Evolutionary conservation across 2,797 vertebrate genomes (phyloP).

Genomic region (Synaphobranchus kaupii): DNA sequence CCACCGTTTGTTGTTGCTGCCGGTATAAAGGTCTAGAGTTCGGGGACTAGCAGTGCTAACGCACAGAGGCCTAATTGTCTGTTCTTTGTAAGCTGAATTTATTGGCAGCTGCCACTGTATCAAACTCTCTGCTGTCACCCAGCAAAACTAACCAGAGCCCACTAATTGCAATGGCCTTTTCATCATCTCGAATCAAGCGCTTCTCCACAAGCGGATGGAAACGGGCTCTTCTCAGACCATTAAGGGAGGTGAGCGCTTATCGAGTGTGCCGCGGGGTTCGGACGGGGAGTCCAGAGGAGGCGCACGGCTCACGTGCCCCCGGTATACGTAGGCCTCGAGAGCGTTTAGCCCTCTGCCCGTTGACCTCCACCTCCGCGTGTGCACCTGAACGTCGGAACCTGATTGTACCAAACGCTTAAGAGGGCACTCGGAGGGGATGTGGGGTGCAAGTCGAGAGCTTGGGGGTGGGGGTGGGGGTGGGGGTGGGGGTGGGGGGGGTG

Average conservation of each 20-base stretch:
- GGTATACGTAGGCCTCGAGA: conserved; percentile 63
- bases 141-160: conserved; percentile 77
- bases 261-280: conserved; percentile 64
- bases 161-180: conserved; percentile 99
- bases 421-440: conserved; percentile 66
- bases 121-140: conserved; percentile 74
- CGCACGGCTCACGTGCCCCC: conserved; percentile 54
- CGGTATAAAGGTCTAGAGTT: conserved; percentile 78
- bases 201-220: conserved; percentile 72
- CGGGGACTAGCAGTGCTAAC: conserved; percentile 75
- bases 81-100: conserved; percentile 82
- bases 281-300: conserved; percentile 62
- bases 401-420: conserved; percentile 81
- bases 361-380: conserved; percentile 68
- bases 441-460: conserved; percentile 48
- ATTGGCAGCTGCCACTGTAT: conserved; percentile 94
- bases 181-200: conserved; percentile 87
- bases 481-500: conserved; percentile 33
- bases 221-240: conserved; percentile 75
- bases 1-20: conserved; percentile 72
- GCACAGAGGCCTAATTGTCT: conserved; percentile 85
- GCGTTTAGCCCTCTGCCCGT: conserved; percentile 75
- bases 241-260: conserved; percentile 70
- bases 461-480: conserved; percentile 47
- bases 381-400: conserved; percentile 80